These are phyloP conservation scores for Astropecten irregularis DNA, from an alignment of 53 echinoderm and acorn worm species.

Conservation along the genomic window DNA sequence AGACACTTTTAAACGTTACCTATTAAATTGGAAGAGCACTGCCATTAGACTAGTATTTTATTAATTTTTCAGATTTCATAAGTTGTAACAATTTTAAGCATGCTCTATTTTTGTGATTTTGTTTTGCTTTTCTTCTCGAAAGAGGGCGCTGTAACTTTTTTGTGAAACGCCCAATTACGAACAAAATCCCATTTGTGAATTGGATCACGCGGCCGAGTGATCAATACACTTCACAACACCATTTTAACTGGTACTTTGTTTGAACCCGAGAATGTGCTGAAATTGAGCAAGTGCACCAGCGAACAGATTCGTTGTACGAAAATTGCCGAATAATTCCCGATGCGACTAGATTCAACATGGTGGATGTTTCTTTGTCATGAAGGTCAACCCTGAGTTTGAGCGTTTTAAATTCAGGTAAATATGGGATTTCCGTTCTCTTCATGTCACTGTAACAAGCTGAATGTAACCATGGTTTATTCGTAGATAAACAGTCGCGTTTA, in stretches of 20 bases:
- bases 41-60: too few species aligned
- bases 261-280: neutral
- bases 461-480: too few species aligned
- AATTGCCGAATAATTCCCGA: conserved; percentile 9
- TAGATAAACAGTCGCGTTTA: too few species aligned
- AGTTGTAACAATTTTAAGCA: too few species aligned
- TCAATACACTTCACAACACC: neutral
- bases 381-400: neutral
- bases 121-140: too few species aligned
- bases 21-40: too few species aligned
- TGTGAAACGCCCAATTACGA: neutral
- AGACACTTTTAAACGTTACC: neutral
- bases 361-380: conserved; percentile 41
- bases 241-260: conserved; percentile 20
- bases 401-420: conserved; percentile 3
- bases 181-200: neutral
- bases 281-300: neutral
- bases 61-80: too few species aligned
- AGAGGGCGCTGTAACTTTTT: too few species aligned
- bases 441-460: too few species aligned
- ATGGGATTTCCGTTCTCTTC: too few species aligned
- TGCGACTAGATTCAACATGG: conserved; percentile 35
- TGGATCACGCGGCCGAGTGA: neutral
- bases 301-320: neutral
- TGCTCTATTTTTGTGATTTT: too few species aligned